These are phyloP conservation scores for Oryctes rhinoceros DNA, from an alignment of 1,140 invertebrate species.

Conservation along the genomic window DNA sequence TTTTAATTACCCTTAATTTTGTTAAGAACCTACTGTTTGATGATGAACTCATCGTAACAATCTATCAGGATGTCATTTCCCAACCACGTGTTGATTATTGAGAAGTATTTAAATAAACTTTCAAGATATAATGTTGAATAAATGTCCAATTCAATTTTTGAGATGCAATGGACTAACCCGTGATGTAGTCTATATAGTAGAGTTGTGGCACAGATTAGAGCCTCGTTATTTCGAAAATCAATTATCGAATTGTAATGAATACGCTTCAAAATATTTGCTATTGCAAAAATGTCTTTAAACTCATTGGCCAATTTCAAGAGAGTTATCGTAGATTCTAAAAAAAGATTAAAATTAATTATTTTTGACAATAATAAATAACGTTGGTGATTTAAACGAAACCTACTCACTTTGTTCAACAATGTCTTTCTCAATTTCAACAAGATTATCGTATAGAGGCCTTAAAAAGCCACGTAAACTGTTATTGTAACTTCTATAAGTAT, in stretches of 20 bases:
- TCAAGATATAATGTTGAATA: constrained; percentile 63
- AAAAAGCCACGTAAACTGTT: constrained; percentile 51
- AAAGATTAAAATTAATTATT: constrained; percentile 41
- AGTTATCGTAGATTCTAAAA: constrained; percentile 57
- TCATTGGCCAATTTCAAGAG: constrained; percentile 60
- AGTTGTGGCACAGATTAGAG: constrained; percentile 60
- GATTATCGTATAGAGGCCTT: constrained; percentile 47
- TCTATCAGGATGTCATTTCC: constrained; percentile 65
- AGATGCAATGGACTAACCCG: constrained; percentile 61
- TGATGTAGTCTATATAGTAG: constrained; percentile 62
- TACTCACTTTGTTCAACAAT: constrained; percentile 54
- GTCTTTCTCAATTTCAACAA: constrained; percentile 53
- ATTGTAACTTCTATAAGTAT: constrained; percentile 51
- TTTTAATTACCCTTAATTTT: neutral
- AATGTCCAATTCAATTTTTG: constrained; percentile 61
- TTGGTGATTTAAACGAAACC: neutral
- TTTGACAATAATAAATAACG: no score
- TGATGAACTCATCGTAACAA: constrained; percentile 65
- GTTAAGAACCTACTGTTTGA: constrained; percentile 59
- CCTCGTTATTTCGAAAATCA: constrained; percentile 56
- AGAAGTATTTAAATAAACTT: constrained; percentile 64
- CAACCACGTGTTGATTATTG: constrained; percentile 66
- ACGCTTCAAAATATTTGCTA: constrained; percentile 60
- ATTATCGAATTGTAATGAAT: constrained; percentile 61
- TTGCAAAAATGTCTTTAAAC: constrained; percentile 59